Conservation (phyloP, 2,113 vertebrate genomes). For the Larimichthys crocea region DNA sequence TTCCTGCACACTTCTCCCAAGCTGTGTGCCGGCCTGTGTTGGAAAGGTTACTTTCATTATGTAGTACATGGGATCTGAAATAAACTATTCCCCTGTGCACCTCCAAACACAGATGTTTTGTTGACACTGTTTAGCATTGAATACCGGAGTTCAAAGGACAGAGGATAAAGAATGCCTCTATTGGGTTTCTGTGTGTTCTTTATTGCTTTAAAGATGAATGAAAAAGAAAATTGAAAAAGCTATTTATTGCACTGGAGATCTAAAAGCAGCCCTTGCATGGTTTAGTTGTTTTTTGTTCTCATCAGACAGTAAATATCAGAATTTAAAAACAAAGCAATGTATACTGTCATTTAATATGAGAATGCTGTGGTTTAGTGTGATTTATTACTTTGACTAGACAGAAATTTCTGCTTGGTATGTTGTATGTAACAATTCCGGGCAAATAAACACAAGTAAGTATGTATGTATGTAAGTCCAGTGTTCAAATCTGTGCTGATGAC, state of each 20-base stretch:
- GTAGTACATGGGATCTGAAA: conserved; percentile 41
- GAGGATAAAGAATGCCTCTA: conserved; percentile 9
- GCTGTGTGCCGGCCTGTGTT: conserved; percentile 31
- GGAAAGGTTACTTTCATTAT: conserved; percentile 51
- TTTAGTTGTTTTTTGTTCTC: neutral
- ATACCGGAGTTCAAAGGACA: conserved; percentile 15
- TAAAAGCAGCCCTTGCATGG: neutral
- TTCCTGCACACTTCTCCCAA: conserved; percentile 66
- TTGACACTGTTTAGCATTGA: conserved; percentile 30
- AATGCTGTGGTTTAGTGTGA: neutral
- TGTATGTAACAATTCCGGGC: neutral
- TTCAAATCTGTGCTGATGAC: neutral
- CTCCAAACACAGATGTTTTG: conserved; percentile 44
- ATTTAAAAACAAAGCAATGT: neutral
- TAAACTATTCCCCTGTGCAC: conserved; percentile 43
- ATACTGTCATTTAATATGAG: neutral
- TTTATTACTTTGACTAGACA: neutral
- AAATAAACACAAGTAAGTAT: neutral
- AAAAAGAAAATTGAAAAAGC: conserved; percentile 23
- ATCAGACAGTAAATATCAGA: neutral
- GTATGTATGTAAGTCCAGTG: too few species aligned
- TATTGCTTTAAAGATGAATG: conserved; percentile 26
- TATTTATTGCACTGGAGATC: conserved; percentile 1
- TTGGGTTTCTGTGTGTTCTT: conserved; percentile 22
- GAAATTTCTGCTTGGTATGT: too few species aligned